Percentiles rank a stretch among this genome's conserved stretches.
phyloP scores from a whole-genome alignment of 2,888 invertebrate species.

The Pammene aurita region DNA sequence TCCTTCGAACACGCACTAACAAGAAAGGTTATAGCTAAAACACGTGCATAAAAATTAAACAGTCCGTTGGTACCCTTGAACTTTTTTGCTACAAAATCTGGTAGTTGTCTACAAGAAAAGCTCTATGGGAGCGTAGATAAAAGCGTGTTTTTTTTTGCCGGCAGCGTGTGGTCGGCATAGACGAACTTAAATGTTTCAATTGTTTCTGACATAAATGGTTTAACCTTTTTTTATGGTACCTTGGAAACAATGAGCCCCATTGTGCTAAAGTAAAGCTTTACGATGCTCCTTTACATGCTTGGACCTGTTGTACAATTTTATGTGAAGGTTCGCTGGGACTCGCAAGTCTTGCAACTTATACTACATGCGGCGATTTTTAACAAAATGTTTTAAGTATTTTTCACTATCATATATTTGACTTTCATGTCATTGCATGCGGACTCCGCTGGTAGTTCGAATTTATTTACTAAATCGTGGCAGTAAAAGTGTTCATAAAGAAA shows the following conservation, averaged over 20 bases:
- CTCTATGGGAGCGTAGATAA: conserved; percentile 17
- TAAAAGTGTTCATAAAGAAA: too few species aligned
- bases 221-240: conserved; percentile 17
- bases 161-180: conserved; percentile 18
- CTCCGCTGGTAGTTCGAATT: not conserved
- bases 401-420: not conserved
- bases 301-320: conserved; percentile 4
- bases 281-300: not conserved
- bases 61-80: conserved; percentile 26
- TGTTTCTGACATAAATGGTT: conserved; percentile 25
- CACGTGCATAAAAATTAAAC: conserved; percentile 25
- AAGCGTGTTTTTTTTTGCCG: conserved; percentile 2
- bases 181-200: conserved; percentile 21
- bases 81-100: conserved; percentile 18
- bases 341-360: not conserved
- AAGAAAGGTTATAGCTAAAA: conserved; percentile 19
- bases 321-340: not conserved
- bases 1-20: conserved; percentile 1
- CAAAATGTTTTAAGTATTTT: not conserved
- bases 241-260: conserved; percentile 1
- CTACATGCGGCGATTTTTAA: not conserved
- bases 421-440: not conserved
- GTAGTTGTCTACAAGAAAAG: conserved; percentile 10
- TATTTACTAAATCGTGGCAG: too few species aligned
- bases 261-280: not conserved